Evolutionary conservation across 2,113 vertebrate species (phyloP).

Genomic region (Calonectris borealis): DNA sequence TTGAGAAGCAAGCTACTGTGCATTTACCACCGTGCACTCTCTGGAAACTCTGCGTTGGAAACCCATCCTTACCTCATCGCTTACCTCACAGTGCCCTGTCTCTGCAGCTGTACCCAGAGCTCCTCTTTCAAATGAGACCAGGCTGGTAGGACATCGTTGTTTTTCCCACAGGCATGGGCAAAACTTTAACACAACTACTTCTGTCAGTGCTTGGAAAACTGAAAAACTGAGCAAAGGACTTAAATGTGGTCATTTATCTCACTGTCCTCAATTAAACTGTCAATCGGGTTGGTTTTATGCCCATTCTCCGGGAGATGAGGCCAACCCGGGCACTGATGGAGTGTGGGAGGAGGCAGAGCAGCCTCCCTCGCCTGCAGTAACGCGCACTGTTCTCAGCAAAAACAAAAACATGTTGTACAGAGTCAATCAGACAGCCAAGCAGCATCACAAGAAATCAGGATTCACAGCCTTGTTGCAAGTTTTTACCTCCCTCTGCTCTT

Average conservation of each 20-base stretch:
- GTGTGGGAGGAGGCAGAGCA: not conserved
- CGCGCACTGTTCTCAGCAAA: not conserved
- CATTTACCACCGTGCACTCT: rapidly evolving
- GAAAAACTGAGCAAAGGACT: not conserved
- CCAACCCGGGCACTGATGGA: not conserved
- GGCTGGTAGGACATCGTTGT: rapidly evolving
- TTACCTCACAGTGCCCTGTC: not conserved
- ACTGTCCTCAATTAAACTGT: not conserved
- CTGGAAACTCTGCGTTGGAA: too few species aligned
- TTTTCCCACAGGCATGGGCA: not conserved
- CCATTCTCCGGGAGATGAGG: not conserved
- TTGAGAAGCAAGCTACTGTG: rapidly evolving
- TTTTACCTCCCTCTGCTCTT: not conserved
- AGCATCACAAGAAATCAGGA: not conserved
- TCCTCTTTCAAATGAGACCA: too few species aligned
- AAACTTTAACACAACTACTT: not conserved
- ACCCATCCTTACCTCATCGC: not conserved
- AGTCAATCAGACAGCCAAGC: rapidly evolving
- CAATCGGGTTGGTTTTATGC: not conserved
- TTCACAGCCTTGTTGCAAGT: not conserved
- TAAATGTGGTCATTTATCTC: not conserved
- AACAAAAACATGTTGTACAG: rapidly evolving
- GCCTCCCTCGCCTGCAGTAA: not conserved
- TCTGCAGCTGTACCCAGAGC: not conserved
- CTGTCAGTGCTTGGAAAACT: not conserved